These are phyloP conservation scores for Trichomalopsis sarcophagae DNA, from an alignment of 1,140 invertebrate genomes.

Conservation along the genomic window DNA sequence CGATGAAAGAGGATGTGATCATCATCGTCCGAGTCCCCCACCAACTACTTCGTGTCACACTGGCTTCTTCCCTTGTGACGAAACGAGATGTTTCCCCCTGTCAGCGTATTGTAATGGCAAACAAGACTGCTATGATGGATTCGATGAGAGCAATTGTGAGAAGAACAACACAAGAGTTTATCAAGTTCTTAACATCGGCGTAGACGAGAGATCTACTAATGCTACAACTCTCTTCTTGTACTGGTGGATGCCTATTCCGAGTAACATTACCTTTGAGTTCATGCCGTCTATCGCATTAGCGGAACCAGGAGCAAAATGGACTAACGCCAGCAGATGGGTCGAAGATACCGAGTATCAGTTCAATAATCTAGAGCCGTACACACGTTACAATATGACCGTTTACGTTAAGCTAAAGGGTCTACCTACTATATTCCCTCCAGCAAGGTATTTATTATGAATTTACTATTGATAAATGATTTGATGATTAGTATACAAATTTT, in stretches of 20 bases:
- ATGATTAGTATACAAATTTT: background rate
- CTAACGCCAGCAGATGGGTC: constrained; percentile 77
- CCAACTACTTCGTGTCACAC: constrained; percentile 73
- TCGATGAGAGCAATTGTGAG: constrained; percentile 83
- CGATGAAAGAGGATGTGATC: constrained; percentile 81
- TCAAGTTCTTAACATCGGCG: constrained; percentile 74
- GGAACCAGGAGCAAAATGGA: constrained; percentile 72
- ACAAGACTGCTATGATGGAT: constrained; percentile 82
- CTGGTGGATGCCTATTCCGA: constrained; percentile 76
- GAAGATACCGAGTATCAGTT: constrained; percentile 77
- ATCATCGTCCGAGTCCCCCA: constrained; percentile 61
- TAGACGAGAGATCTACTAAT: constrained; percentile 74
- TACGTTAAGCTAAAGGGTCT: constrained; percentile 79
- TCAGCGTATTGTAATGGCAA: constrained; percentile 80
- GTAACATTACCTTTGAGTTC: constrained; percentile 76
- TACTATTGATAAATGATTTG: background rate
- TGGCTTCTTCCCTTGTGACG: constrained; percentile 80
- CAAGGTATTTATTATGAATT: constrained; percentile 62
- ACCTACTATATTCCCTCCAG: constrained; percentile 75
- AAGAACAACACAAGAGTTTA: constrained; percentile 73
- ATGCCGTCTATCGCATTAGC: constrained; percentile 76
- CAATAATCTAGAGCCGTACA: constrained; percentile 80
- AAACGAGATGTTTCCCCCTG: constrained; percentile 77
- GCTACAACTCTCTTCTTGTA: constrained; percentile 74
- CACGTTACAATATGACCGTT: constrained; percentile 86